Evolutionary conservation across 2,113 vertebrate species (phyloP), one percentile per base, ranked within the genome.

Genomic region (Upupa epops): DNA sequence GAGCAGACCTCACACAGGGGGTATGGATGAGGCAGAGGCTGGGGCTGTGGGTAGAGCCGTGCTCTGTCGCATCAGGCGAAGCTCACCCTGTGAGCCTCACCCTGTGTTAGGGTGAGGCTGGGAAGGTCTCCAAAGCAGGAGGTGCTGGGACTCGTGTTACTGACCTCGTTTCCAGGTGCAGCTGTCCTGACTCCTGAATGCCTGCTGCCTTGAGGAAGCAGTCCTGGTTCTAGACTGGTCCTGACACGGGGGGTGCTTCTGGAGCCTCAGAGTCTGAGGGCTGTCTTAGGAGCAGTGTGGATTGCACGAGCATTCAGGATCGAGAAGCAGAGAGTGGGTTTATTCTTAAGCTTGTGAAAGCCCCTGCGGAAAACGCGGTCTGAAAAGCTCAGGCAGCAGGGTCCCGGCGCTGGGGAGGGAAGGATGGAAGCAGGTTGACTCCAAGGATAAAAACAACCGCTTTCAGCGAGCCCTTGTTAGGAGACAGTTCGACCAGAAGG

Each of bases 391-490:
- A 82, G 40, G 79, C 26, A 66, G 25, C 5, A 72, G 46, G 17
- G 29, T 85, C 83, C 32, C 28, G 21, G 76, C 82, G 16, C 36
- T 75, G 54, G 12, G 36, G 28, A 31, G 77, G n/a, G 17, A 79
- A 61, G 68, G 31, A 59, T 92, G 73, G 64, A 85, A 85, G 11
- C 29, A 60, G 17, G 29, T n/a, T 75, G 52, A 86, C 64, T 74
- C 12, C 54, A 68, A 49, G 60, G 80, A 80, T 73, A 78, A 91
- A 93, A 95, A 83, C 83, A 76, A 6, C 12, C 36, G 14, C 68
- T 88, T 90, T 82, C 61, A 86, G 59, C 75, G 84, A 84, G 25
- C 40, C 25, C 75, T 90, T 93, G 70, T 92, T 93, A 78, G 46
- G 74, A 86, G 66, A 88, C 49, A 72, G 29, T 83, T 88, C 56